Conservation (phyloP, 2,888 invertebrate genomes). For the Seira musarum region DNA sequence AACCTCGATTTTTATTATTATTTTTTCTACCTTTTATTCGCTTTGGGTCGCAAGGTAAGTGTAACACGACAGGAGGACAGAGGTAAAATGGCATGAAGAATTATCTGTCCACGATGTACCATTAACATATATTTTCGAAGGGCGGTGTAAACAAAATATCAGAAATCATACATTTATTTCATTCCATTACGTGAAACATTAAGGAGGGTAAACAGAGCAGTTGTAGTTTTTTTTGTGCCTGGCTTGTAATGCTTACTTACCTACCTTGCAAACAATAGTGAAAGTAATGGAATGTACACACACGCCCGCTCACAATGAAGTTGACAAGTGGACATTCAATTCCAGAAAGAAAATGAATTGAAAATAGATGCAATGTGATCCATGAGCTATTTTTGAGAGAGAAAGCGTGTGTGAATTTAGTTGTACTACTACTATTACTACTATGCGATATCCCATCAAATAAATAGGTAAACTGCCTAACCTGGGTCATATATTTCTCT, state of each 20-base stretch:
- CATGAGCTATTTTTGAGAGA: conserved; percentile 4
- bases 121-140: conserved; percentile 48
- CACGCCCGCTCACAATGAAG: conserved; percentile 18
- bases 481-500: neutral
- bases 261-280: conserved; percentile 13
- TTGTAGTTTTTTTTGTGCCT: too few species aligned
- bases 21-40: neutral
- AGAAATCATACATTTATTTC: conserved; percentile 20
- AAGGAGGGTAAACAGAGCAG: conserved; percentile 20
- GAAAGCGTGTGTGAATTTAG: neutral
- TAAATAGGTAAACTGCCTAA: conserved; percentile 11
- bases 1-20: neutral
- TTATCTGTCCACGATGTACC: conserved; percentile 55
- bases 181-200: conserved; percentile 20
- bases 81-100: conserved; percentile 45
- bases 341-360: conserved; percentile 40
- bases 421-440: neutral
- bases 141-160: conserved; percentile 13
- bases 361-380: conserved; percentile 34
- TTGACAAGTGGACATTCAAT: conserved; percentile 49
- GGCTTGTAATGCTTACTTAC: conserved; percentile 8
- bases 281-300: conserved; percentile 43
- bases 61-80: conserved; percentile 34
- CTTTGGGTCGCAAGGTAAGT: conserved; percentile 41
- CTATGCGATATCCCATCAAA: neutral